A percentile compares a stretch with the other conserved stretches of the same genome.
Evolutionary conservation across 1,140 invertebrate species (phyloP).

Genomic region (Drosophila pectinifera): DNA sequence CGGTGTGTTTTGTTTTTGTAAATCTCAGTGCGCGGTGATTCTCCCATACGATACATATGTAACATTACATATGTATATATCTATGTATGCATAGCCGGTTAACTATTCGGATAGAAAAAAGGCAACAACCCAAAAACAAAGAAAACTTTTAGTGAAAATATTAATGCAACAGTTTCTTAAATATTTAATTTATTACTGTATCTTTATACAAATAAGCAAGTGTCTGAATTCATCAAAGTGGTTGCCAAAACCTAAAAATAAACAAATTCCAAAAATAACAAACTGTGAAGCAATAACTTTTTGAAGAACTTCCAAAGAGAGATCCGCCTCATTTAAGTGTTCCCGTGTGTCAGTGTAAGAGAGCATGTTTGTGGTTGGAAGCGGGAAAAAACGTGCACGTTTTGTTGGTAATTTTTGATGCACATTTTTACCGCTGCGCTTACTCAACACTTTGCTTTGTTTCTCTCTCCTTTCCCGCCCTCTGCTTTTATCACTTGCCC

Average conservation of each 20-base stretch:
- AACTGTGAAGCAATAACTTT: slow-evolving; percentile 34
- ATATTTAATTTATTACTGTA: slow-evolving; percentile 6
- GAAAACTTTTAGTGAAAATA: background rate
- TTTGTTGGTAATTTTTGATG: slow-evolving; percentile 31
- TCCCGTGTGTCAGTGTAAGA: background rate
- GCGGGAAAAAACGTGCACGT: slow-evolving; percentile 31
- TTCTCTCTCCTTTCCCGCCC: slow-evolving; percentile 1
- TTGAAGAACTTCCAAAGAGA: slow-evolving; percentile 28
- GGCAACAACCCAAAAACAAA: background rate
- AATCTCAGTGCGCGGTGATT: too few relatives aligned
- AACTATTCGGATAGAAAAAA: too few relatives aligned
- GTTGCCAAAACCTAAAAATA: slow-evolving; percentile 10
- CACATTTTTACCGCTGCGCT: slow-evolving; percentile 53
- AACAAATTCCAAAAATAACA: slow-evolving; percentile 38
- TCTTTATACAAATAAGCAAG: slow-evolving; percentile 1
- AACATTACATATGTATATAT: too few relatives aligned
- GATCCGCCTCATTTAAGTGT: background rate
- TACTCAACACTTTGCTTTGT: slow-evolving; percentile 53
- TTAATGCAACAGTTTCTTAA: background rate
- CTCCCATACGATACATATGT: too few relatives aligned
- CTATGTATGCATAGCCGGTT: too few relatives aligned
- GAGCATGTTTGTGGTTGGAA: slow-evolving; percentile 17
- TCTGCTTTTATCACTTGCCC: slow-evolving; percentile 30
- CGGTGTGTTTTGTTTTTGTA: too few relatives aligned
- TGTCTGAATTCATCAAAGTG: slow-evolving; percentile 18